Evolutionary conservation across 2,888 invertebrate species (phyloP), one percentile per base, ranked within the genome.

Genomic region (Anodontia alba): DNA sequence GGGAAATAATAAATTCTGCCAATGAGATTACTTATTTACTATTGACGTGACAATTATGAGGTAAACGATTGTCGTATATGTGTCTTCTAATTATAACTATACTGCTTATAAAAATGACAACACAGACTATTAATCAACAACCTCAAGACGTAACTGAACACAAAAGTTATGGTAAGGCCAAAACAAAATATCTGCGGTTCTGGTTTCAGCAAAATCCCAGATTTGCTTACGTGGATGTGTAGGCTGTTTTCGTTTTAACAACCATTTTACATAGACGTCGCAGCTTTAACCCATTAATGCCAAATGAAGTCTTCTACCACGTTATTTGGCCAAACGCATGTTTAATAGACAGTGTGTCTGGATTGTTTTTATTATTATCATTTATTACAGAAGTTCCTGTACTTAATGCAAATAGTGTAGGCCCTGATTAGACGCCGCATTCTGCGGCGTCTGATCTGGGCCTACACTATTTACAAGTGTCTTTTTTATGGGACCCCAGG

Each of bases 41-140:
- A 3, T 33, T 62, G 7, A 62, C 62, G 31, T 62, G 62, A 57
- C 57, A 57, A 29, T 17, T 62, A 62, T 62, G 62, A 62, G 20
- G 62, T 33, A 31, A 62, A 33, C 2, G n/a, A 26, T 5, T 12
- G 26, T 54, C n/a, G 54, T 54, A 54, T 3, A 20, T 26, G 5
- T 26, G 54, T 26, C 26, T 26, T 23, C 54, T 54, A 26, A 54
- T 54, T 26, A 54, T 54, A 54, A 54, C 10, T 26, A 12, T 8
- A 26, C 54, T 5, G 26, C 54, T 26, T 26, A 54, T 54, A 26
- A 54, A 23, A 26, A 3, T 54, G 54, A 26, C 26, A 23, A 54
- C 54, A 26, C 10, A 26, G 10, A 26, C 26, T 1, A 54, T 23
- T 8, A 46, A 46, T 46, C 46, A 46, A 12, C 26, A 26, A 54